Evolutionary conservation across 2,888 invertebrate genomes (phyloP).

Genomic region (Pyrrhosoma nymphula): DNA sequence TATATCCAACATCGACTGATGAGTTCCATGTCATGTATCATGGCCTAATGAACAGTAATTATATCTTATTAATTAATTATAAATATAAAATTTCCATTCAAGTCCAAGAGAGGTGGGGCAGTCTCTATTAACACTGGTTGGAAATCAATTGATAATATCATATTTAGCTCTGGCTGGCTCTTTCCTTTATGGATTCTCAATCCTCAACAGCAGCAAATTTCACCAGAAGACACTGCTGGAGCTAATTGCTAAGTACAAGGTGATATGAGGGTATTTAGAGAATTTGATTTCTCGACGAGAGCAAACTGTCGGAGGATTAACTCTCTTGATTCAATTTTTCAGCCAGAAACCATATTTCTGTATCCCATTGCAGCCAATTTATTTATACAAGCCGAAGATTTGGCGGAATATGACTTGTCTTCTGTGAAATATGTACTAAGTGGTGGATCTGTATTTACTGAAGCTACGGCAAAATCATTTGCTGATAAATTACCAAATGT

Average conservation of each 20-base stretch:
- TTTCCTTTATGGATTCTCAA: background rate
- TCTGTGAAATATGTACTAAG: background rate
- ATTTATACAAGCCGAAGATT: background rate
- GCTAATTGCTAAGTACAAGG: background rate
- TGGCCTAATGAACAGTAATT: no score
- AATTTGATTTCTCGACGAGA: background rate
- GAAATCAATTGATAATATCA: background rate
- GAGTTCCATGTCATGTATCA: no score
- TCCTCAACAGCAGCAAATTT: background rate
- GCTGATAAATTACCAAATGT: background rate
- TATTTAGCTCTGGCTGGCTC: background rate
- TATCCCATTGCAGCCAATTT: background rate
- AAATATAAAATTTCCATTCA: background rate
- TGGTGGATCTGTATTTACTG: background rate
- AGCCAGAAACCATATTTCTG: slow-evolving; percentile 22
- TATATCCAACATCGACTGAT: no score
- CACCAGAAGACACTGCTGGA: background rate
- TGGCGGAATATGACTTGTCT: background rate
- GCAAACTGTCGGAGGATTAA: no score
- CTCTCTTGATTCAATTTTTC: background rate
- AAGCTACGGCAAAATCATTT: background rate
- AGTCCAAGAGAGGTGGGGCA: background rate
- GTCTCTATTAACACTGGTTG: background rate
- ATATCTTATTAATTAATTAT: no score
- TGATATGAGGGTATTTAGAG: background rate